Base-by-base conservation (phyloP, 2,888 invertebrate species). In the Steinernema scapterisci region DNA sequence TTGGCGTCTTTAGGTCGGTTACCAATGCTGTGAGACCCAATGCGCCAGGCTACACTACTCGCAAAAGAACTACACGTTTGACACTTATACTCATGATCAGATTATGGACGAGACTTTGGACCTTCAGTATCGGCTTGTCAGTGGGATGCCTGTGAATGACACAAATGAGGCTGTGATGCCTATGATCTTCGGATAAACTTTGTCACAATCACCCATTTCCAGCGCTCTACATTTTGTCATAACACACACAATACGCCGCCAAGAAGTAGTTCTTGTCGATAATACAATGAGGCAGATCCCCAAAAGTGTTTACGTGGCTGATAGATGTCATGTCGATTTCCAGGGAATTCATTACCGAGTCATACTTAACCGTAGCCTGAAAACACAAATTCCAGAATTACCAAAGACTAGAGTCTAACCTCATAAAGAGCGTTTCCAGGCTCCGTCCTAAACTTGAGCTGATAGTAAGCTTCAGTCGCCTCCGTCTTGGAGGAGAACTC, bases 371-470 rank as follows among this genome's bases (percentile, higher is more conserved):
- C 0, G 84, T 84, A n/a, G 79, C 77, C 83, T 82, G 52, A 72
- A 78, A 45, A n/a, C n/a, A 13, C 19, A 48, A 48, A 48, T n/a
- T 48, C 19, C 48, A 48, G 48, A 13, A 48, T 48, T 48, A 48
- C 19, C 3, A 3, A 38, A 6, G 5, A 38, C 2, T 2, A 2
- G 13, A 16, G 44, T n/a, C 63, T 6, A 0, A 93, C 94, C 89
- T 96, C 96, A 87, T 93, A 96, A 0, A 93, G 88, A 0, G 92
- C 93, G 13, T 90, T 89, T 0, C 93, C 94, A 0, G 96, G 96
- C 0, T 89, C 88, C 0, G 93, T 92, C 23, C 82, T 76, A n/a
- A 94, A 91, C 89, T 93, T 94, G 13, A 95, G 88, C 87, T 95
- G 95, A 88, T 93, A 94, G 77, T 92, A 89, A 73, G 92, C 91